Percentiles rank a stretch among this genome's conserved stretches.
Evolutionary conservation across 2,797 vertebrate species (phyloP).

Genomic region (Falco novaeseelandiae): DNA sequence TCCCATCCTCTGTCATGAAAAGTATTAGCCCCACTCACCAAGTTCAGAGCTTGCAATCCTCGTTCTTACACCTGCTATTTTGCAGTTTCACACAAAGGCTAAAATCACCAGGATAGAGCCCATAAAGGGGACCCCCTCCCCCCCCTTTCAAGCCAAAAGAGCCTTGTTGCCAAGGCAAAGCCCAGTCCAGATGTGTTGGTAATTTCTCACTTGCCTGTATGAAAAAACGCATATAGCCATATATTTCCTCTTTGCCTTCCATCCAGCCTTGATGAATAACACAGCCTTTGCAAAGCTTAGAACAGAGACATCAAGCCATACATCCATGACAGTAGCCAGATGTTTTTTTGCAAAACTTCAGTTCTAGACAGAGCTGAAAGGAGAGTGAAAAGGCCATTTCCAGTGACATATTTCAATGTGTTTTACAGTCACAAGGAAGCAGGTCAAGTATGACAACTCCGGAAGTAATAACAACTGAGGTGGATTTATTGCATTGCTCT

Average conservation of each 20-base stretch:
- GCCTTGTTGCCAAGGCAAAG: background rate
- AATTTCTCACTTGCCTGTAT: background rate
- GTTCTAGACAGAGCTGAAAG: background rate
- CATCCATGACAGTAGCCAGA: background rate
- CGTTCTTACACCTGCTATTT: background rate
- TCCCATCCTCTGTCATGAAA: background rate
- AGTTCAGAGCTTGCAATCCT: background rate
- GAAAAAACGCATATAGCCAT: background rate
- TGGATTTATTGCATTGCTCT: conserved; percentile 14
- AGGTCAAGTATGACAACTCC: background rate
- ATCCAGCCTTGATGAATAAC: background rate
- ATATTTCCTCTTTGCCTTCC: background rate
- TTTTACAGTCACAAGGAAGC: background rate
- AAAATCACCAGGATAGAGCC: background rate
- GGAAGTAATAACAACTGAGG: background rate
- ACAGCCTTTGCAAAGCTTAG: background rate
- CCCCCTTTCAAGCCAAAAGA: background rate
- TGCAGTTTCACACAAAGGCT: background rate
- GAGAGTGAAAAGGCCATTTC: background rate
- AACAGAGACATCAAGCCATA: background rate
- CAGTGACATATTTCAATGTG: background rate
- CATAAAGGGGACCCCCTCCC: background rate
- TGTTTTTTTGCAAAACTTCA: background rate
- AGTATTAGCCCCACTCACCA: background rate
- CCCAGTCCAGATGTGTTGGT: background rate